A percentile compares a stretch with the other conserved stretches of the same genome.
Evolutionary conservation across 2,113 vertebrate species (phyloP).

Genomic region (Cyanistes caeruleus): DNA sequence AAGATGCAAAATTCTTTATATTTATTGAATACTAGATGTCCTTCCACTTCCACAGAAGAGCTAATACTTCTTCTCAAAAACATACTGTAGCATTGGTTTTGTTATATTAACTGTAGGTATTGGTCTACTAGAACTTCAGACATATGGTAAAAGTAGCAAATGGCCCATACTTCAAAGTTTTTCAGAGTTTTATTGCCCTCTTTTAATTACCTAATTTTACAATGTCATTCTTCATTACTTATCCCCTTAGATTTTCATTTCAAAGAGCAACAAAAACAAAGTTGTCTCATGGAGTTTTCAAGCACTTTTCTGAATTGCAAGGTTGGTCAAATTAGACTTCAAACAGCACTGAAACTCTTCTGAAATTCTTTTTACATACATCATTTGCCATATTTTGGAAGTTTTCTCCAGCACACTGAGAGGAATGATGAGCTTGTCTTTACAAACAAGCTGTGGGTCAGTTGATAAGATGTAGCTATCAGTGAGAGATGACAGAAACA

Average conservation of each 20-base stretch:
- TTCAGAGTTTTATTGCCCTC: background rate
- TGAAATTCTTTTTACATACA: background rate
- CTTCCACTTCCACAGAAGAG: background rate
- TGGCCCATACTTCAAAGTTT: background rate
- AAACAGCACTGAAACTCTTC: background rate
- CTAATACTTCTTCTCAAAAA: background rate
- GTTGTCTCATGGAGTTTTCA: background rate
- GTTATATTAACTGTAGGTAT: background rate
- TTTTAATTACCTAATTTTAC: background rate
- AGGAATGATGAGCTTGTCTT: no score
- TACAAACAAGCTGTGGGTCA: no score
- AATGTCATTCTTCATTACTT: background rate
- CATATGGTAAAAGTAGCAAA: background rate
- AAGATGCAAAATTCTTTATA: background rate
- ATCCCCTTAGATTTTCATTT: background rate
- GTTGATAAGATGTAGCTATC: no score
- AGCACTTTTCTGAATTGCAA: background rate
- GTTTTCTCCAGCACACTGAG: background rate
- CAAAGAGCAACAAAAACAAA: conserved; percentile 24
- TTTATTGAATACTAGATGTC: background rate
- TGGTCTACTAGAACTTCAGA: background rate
- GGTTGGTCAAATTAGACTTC: background rate
- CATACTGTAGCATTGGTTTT: background rate
- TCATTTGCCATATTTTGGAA: background rate
- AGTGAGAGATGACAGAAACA: no score